Evolutionary conservation across 2,797 vertebrate genomes (phyloP).

Genomic region (Poecile montanus): DNA sequence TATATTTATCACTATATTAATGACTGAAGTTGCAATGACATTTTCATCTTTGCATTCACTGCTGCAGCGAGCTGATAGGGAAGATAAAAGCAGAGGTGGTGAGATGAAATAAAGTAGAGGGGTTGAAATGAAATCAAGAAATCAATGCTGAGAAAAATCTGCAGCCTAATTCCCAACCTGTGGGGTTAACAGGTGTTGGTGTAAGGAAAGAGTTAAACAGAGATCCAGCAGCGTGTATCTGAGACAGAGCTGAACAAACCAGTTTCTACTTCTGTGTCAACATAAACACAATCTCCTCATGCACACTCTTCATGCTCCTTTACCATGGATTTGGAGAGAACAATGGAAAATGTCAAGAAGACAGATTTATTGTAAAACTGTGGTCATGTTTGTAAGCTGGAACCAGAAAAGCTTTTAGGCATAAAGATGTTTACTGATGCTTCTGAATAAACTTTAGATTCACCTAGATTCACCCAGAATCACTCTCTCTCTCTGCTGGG

Average conservation of each 20-base stretch:
- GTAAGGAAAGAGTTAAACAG: not conserved
- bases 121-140: not conserved
- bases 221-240: not conserved
- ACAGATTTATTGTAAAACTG: not conserved
- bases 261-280: not conserved
- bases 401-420: not conserved
- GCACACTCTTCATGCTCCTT: not conserved
- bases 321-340: not conserved
- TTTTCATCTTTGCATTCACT: not conserved
- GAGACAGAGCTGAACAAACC: not conserved
- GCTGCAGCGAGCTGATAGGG: not conserved
- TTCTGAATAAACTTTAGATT: not conserved
- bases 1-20: not conserved
- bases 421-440: not conserved
- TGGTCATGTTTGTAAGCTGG: too few species aligned
- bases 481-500: not conserved
- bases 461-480: not conserved
- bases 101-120: not conserved
- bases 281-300: not conserved
- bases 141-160: not conserved
- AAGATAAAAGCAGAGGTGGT: not conserved
- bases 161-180: not conserved
- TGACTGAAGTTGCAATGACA: not conserved
- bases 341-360: not conserved
- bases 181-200: not conserved